Base-by-base conservation (phyloP, 2,888 invertebrate species). In the Phyto melanocephala region DNA sequence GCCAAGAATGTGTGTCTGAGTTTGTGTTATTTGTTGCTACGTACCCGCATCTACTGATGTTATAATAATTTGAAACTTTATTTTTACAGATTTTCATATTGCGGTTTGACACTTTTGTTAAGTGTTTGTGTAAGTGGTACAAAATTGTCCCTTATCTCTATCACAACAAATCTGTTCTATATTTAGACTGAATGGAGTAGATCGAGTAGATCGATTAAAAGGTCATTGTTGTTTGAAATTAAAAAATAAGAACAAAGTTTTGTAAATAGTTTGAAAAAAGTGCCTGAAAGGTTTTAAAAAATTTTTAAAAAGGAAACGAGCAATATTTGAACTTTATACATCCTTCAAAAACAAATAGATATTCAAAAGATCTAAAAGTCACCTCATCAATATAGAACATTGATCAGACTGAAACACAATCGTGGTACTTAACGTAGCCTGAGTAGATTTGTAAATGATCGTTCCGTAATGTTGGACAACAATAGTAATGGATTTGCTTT, bases 21-120 rank as follows among this genome's bases (percentile, higher is more conserved):
- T 35, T n/a, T 40, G 42, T 17, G n/a, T 35, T n/a, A 11, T n/a
- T 13, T 24, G 13, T 11, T 15, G 5, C 33, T 62, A 6, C 40
- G 13, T 74, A 40, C n/a, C n/a, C n/a, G 56, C 47, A 58, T 58
- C 35, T 28, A 28, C 58, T 37, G 65, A 79, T 79, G 65, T 72
- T 79, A 71, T 71, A 79, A 79, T 79, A 79, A 72, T 54, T 79
- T 24, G 50, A 72, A 72, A 58, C 47, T 58, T 56, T 72, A 65
- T 60, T 60, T 70, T 24, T 35, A 52, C 42, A 62, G 24, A 40
- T 79, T 70, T 79, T 71, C 65, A 79, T 58, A 71, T 72, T 72
- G 71, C 33, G 78, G 78, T 74, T 78, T 81, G 81, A 78, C 81
- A 81, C 78, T 75, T 74, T 81, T 78, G 77, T 81, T 78, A 81